phyloP scores from a whole-genome alignment of 2,888 invertebrate species.

The Beris morrisii region DNA sequence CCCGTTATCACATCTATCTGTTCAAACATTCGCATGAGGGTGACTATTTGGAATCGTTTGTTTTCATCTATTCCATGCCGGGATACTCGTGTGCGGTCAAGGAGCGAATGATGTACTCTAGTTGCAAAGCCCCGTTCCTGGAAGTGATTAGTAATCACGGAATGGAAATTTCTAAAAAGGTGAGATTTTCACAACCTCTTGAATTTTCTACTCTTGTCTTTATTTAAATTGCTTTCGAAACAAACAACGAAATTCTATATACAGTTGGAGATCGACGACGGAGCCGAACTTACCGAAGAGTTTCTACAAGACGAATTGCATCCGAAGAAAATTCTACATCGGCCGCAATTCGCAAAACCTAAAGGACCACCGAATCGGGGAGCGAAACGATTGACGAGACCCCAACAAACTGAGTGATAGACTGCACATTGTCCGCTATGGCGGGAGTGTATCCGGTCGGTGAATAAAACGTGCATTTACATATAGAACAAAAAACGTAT shows the following conservation, averaged over 20 bases:
- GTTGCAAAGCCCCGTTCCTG: slow-evolving; percentile 91
- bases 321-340: slow-evolving; percentile 84
- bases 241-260: no score
- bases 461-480: no score
- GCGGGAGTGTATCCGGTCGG: no score
- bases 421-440: neutral
- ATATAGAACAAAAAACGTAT: no score
- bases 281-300: slow-evolving; percentile 85
- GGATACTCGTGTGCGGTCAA: slow-evolving; percentile 94
- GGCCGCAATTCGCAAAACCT: slow-evolving; percentile 93
- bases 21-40: slow-evolving; percentile 94
- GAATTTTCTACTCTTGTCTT: neutral
- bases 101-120: slow-evolving; percentile 98
- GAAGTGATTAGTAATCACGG: slow-evolving; percentile 79
- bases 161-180: slow-evolving; percentile 83
- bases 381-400: slow-evolving; percentile 83
- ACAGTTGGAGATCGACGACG: slow-evolving; percentile 89
- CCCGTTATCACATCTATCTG: slow-evolving; percentile 85
- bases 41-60: slow-evolving; percentile 80
- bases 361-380: slow-evolving; percentile 94
- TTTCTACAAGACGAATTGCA: slow-evolving; percentile 92
- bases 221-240: neutral
- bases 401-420: slow-evolving; percentile 57
- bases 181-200: slow-evolving; percentile 51
- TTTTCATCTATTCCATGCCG: slow-evolving; percentile 99